Evolutionary conservation across 2,113 vertebrate species (phyloP), one percentile per base, ranked within the genome.

Genomic region (Corydoras maculifer): DNA sequence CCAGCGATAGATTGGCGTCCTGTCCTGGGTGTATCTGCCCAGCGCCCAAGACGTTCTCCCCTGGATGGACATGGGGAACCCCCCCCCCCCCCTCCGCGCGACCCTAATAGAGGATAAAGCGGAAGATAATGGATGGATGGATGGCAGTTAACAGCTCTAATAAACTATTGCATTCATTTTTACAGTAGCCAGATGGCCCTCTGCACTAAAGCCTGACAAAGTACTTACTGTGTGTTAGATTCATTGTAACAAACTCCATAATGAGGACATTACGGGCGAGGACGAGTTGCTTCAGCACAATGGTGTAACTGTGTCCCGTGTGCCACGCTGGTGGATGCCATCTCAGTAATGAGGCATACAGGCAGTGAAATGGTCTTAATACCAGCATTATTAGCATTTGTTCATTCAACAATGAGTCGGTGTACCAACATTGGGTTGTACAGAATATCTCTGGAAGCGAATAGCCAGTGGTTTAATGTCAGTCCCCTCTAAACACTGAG

Each of bases 211-310:
- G 1, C 3, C 14, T 35, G n/a, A 15, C 31, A 55, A 9, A 13
- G 15, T 10, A 51, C 31, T 8, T 7, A 12, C 14, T 8, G 30
- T 67, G 50, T n/a, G 51, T 15, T 6, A 2, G 8, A 35, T 30
- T 0, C 51, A 57, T 55, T 57, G 30, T 32, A 35, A 13, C 50
- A n/a, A 35, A 54, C 53, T 63, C 25, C 53, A 63, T 57, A 57
- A 48, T 55, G n/a, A 62, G 69, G 30, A 54, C 51, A 15, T 8
- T 10, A 10, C 51, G 9, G 18, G 18, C 18, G 3, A 14, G 51
- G 51, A 10, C 13, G 68, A 53, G 68, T 43, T 8, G 25, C 48
- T 63, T 35, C 31, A 57, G 60, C 63, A 64, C 70, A 72, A 64
- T 72, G 61, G 62, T 55, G 43, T 13, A n/a, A 9, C 18, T 72